phyloP scores from a whole-genome alignment of 2,113 vertebrate species.

The Grammomys surdaster region DNA sequence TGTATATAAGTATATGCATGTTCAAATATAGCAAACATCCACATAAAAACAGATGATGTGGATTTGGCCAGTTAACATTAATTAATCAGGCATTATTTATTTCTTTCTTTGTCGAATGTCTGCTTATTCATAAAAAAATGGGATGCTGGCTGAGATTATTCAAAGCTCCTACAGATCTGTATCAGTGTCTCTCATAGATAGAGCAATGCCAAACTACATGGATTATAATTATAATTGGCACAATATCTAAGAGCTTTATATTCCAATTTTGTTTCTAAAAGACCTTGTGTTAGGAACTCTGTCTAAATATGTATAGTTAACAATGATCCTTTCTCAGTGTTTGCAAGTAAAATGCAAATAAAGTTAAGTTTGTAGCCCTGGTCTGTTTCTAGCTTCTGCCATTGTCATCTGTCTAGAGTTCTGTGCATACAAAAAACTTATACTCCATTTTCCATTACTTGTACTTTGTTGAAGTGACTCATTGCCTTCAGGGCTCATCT shows the following conservation, averaged over 20 bases:
- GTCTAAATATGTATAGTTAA: slow-evolving; percentile 56
- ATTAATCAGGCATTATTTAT: not conserved
- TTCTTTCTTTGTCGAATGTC: not conserved
- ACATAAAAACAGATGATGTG: rapidly evolving
- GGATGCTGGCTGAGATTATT: not conserved
- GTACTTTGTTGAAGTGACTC: not conserved
- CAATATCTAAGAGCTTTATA: slow-evolving; percentile 37
- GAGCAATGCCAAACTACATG: not conserved
- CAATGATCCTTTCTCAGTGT: slow-evolving; percentile 48
- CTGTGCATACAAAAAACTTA: slow-evolving; percentile 41
- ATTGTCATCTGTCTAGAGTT: slow-evolving; percentile 21
- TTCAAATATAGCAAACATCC: not conserved
- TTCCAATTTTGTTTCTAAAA: slow-evolving; percentile 43
- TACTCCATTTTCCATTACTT: not conserved
- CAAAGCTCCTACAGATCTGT: rapidly evolving
- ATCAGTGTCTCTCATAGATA: not conserved
- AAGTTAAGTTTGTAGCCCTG: not conserved
- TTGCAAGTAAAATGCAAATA: slow-evolving; percentile 60
- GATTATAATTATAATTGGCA: slow-evolving; percentile 57
- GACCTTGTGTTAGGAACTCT: not conserved
- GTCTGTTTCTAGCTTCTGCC: not conserved
- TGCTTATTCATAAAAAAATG: not conserved
- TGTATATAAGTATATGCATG: not conserved
- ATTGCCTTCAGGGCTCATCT: not conserved
- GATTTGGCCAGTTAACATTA: rapidly evolving